Percentiles rank a stretch among this genome's conserved stretches.
These are phyloP conservation scores for Mustelus asterias DNA, from an alignment of 2,113 vertebrate genomes.

Conservation along the genomic window DNA sequence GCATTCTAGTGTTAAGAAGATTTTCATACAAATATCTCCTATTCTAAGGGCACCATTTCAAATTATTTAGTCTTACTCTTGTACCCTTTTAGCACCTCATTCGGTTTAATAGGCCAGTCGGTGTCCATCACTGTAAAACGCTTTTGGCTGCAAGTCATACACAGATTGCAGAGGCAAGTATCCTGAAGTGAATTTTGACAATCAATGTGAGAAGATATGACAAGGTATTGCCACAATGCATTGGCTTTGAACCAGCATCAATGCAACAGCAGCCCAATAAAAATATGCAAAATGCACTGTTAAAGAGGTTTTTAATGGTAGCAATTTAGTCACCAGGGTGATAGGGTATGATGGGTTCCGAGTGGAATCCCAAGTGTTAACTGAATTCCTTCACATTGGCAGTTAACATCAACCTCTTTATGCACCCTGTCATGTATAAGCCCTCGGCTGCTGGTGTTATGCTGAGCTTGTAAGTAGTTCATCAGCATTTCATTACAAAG, in stretches of 20 bases:
- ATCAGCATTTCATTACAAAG: slow-evolving; percentile 27
- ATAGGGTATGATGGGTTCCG: neutral
- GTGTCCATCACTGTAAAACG: neutral
- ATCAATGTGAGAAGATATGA: neutral
- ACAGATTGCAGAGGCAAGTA: neutral
- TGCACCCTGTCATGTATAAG: neutral
- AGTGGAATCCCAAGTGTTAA: neutral
- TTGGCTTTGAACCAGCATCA: neutral
- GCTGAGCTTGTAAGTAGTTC: neutral
- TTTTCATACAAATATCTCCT: neutral
- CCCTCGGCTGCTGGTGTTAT: neutral
- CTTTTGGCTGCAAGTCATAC: neutral
- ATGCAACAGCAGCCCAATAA: neutral
- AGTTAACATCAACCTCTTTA: neutral
- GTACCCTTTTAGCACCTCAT: neutral
- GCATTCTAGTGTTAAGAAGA: neutral
- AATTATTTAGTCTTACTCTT: neutral
- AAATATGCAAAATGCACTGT: neutral
- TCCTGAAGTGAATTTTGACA: neutral
- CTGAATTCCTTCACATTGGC: neutral
- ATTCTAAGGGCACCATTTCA: neutral
- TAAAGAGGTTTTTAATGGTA: neutral
- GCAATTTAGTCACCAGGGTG: neutral
- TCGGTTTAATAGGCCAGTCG: neutral
- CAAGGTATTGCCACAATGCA: neutral